A percentile compares a stretch with the other conserved stretches of the same genome.
Evolutionary conservation across 2,113 vertebrate species (phyloP).

Genomic region (Hippocampus mohnikei): DNA sequence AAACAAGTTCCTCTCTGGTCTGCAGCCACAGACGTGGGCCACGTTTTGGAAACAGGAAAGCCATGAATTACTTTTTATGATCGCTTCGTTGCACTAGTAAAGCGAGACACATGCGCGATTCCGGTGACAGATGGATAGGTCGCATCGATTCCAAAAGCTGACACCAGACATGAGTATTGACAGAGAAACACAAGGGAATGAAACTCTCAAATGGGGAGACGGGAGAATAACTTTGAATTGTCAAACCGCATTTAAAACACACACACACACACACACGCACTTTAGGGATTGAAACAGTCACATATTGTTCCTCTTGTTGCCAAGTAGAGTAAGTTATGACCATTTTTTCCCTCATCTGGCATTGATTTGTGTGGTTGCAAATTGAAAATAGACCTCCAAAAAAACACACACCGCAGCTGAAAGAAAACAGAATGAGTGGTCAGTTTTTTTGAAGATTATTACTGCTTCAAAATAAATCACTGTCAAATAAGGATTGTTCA

Average conservation of each 20-base stretch:
- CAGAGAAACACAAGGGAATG: conserved; percentile 8
- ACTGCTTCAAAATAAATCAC: background rate
- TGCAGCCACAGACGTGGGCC: background rate
- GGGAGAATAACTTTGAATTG: background rate
- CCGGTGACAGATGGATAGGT: conserved; percentile 16
- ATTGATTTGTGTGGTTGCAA: background rate
- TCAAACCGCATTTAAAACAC: conserved; percentile 7
- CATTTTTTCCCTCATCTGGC: background rate
- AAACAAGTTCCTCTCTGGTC: background rate
- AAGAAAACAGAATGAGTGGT: background rate
- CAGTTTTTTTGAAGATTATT: background rate
- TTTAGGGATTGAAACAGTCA: background rate
- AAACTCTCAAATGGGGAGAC: conserved; percentile 1
- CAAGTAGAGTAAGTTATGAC: conserved; percentile 1
- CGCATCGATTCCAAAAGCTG: conserved; percentile 20
- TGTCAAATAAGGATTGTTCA: background rate
- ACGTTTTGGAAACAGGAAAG: background rate
- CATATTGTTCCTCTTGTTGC: background rate
- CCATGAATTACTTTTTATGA: conserved; percentile 1
- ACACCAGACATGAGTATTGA: conserved; percentile 30
- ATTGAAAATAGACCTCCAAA: background rate
- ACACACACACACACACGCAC: background rate
- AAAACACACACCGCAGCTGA: background rate
- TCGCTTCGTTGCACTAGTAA: background rate
- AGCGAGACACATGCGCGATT: conserved; percentile 8